Evolutionary conservation across 2,113 vertebrate genomes (phyloP), one percentile per base, ranked within the genome.

Genomic region (Albula glossodonta): DNA sequence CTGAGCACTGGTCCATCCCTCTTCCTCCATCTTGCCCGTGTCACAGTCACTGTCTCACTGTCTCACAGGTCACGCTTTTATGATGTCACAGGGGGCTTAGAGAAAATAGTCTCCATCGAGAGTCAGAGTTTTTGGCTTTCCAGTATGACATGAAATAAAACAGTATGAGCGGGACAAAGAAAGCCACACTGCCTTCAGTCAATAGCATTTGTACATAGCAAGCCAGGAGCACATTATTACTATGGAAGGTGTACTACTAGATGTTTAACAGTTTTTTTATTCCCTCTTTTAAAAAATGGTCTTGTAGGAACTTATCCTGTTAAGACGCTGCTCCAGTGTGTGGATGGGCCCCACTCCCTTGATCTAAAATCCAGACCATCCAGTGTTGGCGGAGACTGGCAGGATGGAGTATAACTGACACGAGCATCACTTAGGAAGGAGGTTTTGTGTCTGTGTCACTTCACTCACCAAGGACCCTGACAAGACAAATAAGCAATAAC

Each of bases 1-100:
- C 91, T 92, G 92, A 85, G 96, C 95, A 93, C 92, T 94, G 93
- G 94, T 94, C 95, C 93, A 94, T 15, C 41, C 95, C 94, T 78
- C 50, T 41, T 22, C 13, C 7, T 11, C 51, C 78, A 66, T 56
- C 12, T 74, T n/a, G 4, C 60, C 51, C 51, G 22, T 60, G 53
- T 56, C 3, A 12, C 12, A 9, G 41, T 49, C 83, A 49, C 77
- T 25, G 22, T 84, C 57, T 93, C 89, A 90, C 91, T 91, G 94
- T 95, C 94, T 91, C 93, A 83, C 22, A 52, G 82, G 83, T 22
- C 49, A 84, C 94, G 93, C 94, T 95, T 95, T 94, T 94, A 92
- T 95, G 93, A 94, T 95, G 94, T 93, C 92, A 94, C 94, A 94
- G 90, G 91, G 88, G 93, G 93, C 94, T 95, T 95, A 91, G 92